A percentile compares a stretch with the other conserved stretches of the same genome.
Evolutionary conservation across 2,888 invertebrate genomes (phyloP).

Genomic region (Osedax frankpressi): DNA sequence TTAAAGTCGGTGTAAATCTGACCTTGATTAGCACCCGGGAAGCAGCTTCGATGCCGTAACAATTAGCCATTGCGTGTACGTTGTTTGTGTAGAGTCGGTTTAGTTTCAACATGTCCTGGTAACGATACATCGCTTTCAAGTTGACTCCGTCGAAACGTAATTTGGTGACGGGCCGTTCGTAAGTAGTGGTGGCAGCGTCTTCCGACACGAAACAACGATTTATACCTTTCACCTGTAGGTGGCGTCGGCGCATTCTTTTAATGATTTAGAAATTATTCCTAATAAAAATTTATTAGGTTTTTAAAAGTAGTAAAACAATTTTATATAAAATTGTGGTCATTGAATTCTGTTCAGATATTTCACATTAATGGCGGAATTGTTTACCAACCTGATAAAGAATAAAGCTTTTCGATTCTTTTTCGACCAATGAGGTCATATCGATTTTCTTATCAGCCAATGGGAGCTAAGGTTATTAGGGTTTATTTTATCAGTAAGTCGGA

Average conservation of each 20-base stretch:
- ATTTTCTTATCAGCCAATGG: conserved; percentile 53
- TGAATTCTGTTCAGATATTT: no score
- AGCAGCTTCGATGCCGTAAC: conserved; percentile 93
- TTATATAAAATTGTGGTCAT: no score
- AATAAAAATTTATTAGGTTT: no score
- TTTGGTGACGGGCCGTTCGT: conserved; percentile 31
- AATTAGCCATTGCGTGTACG: conserved; percentile 73
- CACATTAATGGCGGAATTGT: no score
- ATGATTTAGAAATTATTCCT: no score
- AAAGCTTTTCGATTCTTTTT: conserved; percentile 57
- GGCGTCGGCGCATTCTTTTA: no score
- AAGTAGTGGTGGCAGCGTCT: conserved; percentile 30
- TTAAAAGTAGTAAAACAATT: no score
- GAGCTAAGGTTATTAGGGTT: no score
- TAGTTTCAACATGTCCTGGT: conserved; percentile 56
- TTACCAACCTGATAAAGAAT: conserved; percentile 64
- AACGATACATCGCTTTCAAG: conserved; percentile 76
- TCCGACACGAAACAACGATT: conserved; percentile 68
- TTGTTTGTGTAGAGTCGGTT: conserved; percentile 80
- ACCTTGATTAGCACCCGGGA: conserved; percentile 71
- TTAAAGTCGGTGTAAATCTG: no score
- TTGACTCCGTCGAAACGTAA: conserved; percentile 92
- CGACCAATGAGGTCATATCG: conserved; percentile 42
- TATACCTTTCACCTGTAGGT: conserved; percentile 53
- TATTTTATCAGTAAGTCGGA: no score